Percentiles rank a stretch among this genome's conserved stretches.
These are phyloP conservation scores for Hypomecis punctinalis DNA, from an alignment of 2,888 invertebrate species.

Conservation along the genomic window DNA sequence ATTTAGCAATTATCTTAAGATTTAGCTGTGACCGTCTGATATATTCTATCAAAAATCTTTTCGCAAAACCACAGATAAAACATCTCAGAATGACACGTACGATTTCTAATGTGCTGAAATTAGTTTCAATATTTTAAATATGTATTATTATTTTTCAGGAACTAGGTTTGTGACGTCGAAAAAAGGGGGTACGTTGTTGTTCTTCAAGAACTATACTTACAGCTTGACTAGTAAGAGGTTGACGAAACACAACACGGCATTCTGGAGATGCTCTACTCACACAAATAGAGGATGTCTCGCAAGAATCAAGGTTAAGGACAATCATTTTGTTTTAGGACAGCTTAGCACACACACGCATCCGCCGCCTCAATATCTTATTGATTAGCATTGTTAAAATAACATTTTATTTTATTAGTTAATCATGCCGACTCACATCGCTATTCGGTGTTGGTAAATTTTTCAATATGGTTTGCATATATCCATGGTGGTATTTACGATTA, in stretches of 20 bases:
- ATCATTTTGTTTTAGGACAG: background rate
- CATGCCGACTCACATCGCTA: too few species aligned
- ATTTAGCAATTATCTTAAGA: too few species aligned
- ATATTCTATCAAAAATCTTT: too few species aligned
- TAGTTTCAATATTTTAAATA: background rate
- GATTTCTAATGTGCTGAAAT: background rate
- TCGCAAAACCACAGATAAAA: too few species aligned
- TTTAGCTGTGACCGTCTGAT: too few species aligned
- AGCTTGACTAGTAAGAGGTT: background rate
- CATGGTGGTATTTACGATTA: too few species aligned
- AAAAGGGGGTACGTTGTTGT: background rate
- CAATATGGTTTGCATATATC: too few species aligned
- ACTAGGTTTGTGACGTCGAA: background rate
- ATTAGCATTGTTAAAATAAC: too few species aligned
- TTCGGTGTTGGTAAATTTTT: too few species aligned
- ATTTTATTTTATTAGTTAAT: too few species aligned
- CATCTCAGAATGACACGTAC: too few species aligned
- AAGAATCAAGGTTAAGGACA: background rate
- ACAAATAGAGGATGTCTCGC: slow-evolving; percentile 11
- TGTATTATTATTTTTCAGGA: background rate
- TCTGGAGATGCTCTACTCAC: slow-evolving; percentile 8
- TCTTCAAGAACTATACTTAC: slow-evolving; percentile 2
- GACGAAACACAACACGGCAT: background rate
- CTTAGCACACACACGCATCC: background rate
- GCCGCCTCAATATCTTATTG: background rate